These are phyloP conservation scores for Germaria angustata DNA, from an alignment of 2,888 invertebrate species.

Conservation along the genomic window DNA sequence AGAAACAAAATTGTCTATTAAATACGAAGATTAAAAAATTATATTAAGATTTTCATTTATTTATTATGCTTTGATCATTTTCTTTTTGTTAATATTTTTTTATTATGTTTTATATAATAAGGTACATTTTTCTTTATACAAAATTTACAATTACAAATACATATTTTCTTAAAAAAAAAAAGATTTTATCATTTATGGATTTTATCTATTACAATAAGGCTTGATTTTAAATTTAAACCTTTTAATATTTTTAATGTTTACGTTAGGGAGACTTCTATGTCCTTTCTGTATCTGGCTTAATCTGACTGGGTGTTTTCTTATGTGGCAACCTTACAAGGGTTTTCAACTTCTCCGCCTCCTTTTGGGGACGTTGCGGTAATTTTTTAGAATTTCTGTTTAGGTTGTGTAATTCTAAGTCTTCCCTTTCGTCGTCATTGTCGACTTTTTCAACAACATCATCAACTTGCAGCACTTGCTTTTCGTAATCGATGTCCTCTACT, in stretches of 20 bases:
- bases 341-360: constrained; percentile 30
- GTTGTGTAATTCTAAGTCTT: constrained; percentile 45
- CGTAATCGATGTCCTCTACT: constrained; percentile 70
- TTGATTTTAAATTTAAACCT: constrained; percentile 34
- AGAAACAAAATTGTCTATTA: constrained; percentile 36
- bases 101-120: constrained; percentile 57
- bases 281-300: constrained; percentile 19
- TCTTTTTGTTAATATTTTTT: constrained; percentile 4
- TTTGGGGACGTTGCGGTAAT: neutral
- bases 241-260: constrained; percentile 5
- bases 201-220: constrained; percentile 30
- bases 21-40: neutral
- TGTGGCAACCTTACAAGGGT: constrained; percentile 53
- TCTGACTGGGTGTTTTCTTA: constrained; percentile 19
- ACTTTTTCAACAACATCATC: constrained; percentile 3
- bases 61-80: constrained; percentile 13
- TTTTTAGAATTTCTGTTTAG: constrained; percentile 8
- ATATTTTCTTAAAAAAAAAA: constrained; percentile 35
- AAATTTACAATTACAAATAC: constrained; percentile 64
- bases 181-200: neutral
- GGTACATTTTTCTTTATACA: constrained; percentile 67
- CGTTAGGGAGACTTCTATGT: constrained; percentile 50
- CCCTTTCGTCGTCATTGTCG: constrained; percentile 27
- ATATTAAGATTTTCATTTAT: constrained; percentile 3
- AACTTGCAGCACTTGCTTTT: constrained; percentile 28